A percentile compares a stretch with the other conserved stretches of the same genome.
These are phyloP conservation scores for Meteorus colon DNA, from an alignment of 2,888 invertebrate genomes.

Conservation along the genomic window DNA sequence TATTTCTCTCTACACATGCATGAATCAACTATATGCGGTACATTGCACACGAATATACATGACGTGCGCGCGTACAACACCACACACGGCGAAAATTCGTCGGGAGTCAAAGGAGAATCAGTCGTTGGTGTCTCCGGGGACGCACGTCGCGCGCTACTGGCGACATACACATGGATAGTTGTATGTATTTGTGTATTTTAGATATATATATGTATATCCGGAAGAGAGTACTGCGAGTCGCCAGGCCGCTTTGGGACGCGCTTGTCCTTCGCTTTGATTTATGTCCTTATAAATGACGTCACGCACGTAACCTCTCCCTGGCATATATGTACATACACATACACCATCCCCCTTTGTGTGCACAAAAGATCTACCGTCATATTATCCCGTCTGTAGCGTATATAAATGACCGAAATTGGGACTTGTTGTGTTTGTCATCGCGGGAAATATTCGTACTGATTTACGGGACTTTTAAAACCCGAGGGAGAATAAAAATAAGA, in stretches of 20 bases:
- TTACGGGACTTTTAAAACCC: conserved; percentile 48
- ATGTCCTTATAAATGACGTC: conserved; percentile 74
- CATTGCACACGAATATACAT: conserved; percentile 41
- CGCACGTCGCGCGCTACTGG: not conserved
- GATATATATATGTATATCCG: conserved; percentile 44
- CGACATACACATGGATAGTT: conserved; percentile 7
- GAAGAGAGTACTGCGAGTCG: conserved; percentile 38
- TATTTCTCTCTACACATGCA: conserved; percentile 6
- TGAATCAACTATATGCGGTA: conserved; percentile 41
- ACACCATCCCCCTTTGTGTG: conserved; percentile 61
- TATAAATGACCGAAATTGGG: conserved; percentile 73
- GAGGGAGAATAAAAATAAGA: conserved; percentile 9
- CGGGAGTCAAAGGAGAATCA: conserved; percentile 49
- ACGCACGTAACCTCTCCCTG: conserved; percentile 65
- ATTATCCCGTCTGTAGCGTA: conserved; percentile 71
- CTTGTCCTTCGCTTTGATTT: conserved; percentile 72
- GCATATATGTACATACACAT: conserved; percentile 18
- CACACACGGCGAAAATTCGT: conserved; percentile 36
- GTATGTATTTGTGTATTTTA: not conserved
- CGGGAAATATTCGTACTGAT: conserved; percentile 60
- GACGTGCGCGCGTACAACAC: not conserved
- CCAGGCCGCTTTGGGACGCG: conserved; percentile 49
- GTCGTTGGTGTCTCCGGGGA: conserved; percentile 37
- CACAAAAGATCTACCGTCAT: conserved; percentile 72
- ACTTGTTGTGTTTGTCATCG: conserved; percentile 74